phyloP scores from a whole-genome alignment of 1,140 invertebrate species.

The Cherax destructor region DNA sequence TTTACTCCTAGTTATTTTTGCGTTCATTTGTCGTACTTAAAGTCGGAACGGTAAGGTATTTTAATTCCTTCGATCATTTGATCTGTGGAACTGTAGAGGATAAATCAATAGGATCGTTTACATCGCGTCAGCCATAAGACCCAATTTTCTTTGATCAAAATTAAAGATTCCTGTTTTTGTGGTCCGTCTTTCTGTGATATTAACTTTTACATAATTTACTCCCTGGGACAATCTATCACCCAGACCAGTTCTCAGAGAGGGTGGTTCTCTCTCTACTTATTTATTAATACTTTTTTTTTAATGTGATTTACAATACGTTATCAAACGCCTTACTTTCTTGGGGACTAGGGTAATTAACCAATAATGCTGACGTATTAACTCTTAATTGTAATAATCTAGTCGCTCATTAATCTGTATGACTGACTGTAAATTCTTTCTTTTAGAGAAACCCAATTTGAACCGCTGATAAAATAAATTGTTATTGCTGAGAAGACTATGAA shows the following conservation, averaged over 20 bases:
- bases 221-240: neutral
- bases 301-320: no score
- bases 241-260: neutral
- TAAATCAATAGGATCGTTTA: neutral
- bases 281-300: no score
- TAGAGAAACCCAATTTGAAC: no score
- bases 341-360: no score
- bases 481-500: no score
- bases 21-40: neutral
- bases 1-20: neutral
- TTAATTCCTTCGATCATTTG: neutral
- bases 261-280: neutral
- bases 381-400: no score
- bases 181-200: neutral
- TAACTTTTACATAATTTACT: constrained; percentile 8
- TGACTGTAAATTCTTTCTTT: no score
- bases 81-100: neutral
- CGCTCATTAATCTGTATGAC: no score
- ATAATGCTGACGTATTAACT: no score
- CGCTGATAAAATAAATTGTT: no score
- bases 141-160: neutral
- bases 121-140: neutral
- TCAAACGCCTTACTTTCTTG: no score
- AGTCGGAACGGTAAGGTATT: neutral
- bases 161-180: neutral